Percentiles rank a stretch among this genome's conserved stretches.
Evolutionary conservation across 2,797 vertebrate genomes (phyloP).

Genomic region (Avahi laniger): DNA sequence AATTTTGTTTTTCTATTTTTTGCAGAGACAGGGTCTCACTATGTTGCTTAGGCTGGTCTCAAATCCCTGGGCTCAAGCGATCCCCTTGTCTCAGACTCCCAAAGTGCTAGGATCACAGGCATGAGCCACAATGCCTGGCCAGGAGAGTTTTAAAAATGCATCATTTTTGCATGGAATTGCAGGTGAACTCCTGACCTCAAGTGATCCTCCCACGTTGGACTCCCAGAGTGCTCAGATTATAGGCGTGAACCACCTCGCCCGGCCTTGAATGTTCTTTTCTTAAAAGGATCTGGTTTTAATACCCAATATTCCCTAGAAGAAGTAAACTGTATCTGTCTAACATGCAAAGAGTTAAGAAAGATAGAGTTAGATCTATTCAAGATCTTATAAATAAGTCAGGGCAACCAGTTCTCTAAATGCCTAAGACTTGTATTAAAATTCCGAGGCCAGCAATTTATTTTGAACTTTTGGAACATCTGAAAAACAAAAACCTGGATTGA

Average conservation of each 20-base stretch:
- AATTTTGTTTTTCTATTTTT: no score
- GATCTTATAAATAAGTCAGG: slow-evolving; percentile 50
- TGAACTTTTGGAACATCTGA: background rate
- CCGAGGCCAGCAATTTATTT: background rate
- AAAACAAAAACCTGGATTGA: slow-evolving; percentile 23
- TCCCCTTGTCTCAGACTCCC: no score
- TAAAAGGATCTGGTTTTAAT: slow-evolving; percentile 12
- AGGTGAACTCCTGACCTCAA: no score
- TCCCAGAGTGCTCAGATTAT: no score
- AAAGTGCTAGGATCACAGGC: no score
- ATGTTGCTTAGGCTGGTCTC: no score
- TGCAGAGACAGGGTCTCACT: no score
- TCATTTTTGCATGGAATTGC: background rate
- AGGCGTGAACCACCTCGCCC: no score
- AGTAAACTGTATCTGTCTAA: background rate
- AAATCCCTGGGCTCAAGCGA: no score
- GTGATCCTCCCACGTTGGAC: no score
- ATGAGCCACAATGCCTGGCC: no score
- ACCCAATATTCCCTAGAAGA: background rate
- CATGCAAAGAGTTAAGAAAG: background rate
- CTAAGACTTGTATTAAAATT: slow-evolving; percentile 26
- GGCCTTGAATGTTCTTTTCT: background rate
- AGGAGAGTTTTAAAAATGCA: background rate
- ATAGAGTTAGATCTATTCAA: slow-evolving; percentile 14
- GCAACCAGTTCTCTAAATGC: slow-evolving; percentile 24